A percentile compares a stretch with the other conserved stretches of the same genome.
Conservation (phyloP, 2,888 invertebrate species). For the Mesorhabditis spiculigera region DNA sequence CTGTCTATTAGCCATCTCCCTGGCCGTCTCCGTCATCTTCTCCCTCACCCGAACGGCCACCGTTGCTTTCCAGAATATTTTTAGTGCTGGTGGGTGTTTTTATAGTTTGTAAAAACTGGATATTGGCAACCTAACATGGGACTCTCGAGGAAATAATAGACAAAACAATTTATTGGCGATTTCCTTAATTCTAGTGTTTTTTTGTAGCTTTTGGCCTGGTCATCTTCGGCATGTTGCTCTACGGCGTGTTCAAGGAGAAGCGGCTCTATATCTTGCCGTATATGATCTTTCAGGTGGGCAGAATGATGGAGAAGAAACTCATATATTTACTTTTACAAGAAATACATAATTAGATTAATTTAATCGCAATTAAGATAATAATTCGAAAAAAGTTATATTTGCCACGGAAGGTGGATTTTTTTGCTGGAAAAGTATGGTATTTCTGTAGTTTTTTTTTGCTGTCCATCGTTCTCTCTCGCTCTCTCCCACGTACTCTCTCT, state of each 20-base stretch:
- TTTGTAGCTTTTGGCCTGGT: conserved; percentile 49
- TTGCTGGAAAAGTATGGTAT: no score
- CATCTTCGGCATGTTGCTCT: conserved; percentile 51
- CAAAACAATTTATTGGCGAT: no score
- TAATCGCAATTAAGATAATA: no score
- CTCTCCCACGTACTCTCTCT: no score
- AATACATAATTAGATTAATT: no score
- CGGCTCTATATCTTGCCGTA: conserved; percentile 51
- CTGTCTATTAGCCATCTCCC: conserved; percentile 29
- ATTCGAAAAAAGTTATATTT: no score
- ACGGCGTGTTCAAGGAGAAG: conserved; percentile 53
- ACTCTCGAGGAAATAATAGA: no score
- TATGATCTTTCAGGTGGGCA: conserved; percentile 50
- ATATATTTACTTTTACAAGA: no score
- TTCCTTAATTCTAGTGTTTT: neutral
- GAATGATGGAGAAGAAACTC: no score
- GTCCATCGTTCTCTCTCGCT: no score
- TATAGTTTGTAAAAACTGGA: neutral
- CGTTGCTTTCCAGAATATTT: conserved; percentile 23
- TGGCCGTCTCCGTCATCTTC: conserved; percentile 38
- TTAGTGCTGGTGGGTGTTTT: neutral
- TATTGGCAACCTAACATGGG: neutral
- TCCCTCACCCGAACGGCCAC: conserved; percentile 39
- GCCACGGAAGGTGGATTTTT: no score
- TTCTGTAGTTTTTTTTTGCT: no score